These are phyloP conservation scores for Edolisoma coerulescens DNA, from an alignment of 2,113 vertebrate genomes.

Conservation along the genomic window DNA sequence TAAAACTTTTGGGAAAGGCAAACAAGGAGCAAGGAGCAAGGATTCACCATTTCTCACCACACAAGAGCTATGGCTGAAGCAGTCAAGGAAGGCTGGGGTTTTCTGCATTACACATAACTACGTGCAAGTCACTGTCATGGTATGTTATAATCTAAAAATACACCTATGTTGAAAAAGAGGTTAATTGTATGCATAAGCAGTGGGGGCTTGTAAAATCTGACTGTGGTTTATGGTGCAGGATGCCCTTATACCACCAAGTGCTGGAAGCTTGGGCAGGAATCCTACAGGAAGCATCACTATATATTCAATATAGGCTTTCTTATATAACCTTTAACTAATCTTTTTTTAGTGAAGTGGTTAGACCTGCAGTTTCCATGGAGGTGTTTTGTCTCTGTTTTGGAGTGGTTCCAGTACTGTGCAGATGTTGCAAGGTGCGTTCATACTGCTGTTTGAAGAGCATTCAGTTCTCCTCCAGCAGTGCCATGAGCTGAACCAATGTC, in stretches of 20 bases:
- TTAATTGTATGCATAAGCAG: neutral
- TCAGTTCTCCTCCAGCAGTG: neutral
- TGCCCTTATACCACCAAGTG: neutral
- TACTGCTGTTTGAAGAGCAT: neutral
- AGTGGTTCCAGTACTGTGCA: neutral
- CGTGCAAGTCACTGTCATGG: neutral
- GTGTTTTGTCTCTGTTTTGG: neutral
- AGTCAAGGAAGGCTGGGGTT: neutral
- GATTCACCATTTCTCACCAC: neutral
- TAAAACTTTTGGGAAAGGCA: neutral
- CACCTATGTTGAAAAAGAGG: neutral
- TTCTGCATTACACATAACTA: neutral
- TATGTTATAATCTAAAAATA: neutral
- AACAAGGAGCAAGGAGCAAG: neutral
- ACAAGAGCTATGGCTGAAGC: neutral
- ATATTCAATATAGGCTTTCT: accelerated
- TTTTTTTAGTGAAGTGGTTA: neutral
- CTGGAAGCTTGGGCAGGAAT: neutral
- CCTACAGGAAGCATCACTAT: neutral
- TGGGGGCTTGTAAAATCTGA: neutral
- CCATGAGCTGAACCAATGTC: neutral
- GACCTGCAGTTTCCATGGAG: neutral
- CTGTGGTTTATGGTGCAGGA: neutral
- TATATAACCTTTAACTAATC: neutral
- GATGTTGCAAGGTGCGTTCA: neutral